Evolutionary conservation across 2,113 vertebrate species (phyloP), one percentile per base, ranked within the genome.

Genomic region (Etheostoma cragini): DNA sequence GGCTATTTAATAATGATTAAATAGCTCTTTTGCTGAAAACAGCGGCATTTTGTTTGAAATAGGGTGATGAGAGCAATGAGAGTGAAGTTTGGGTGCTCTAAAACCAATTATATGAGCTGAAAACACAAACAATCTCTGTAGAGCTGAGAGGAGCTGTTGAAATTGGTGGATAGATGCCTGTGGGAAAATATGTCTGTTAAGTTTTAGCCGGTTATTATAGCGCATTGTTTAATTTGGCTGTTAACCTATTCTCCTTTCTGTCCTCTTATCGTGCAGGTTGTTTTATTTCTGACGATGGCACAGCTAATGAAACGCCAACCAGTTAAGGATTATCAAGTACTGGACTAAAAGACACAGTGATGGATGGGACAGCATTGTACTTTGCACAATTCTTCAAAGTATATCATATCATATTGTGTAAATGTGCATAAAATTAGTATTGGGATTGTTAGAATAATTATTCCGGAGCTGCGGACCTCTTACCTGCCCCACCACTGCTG

Each of bases 261-360:
- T 66, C 1, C 62, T 67, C 10, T 65, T 57, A 7, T 49, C 38
- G 17, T 73, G 19, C 72, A 94, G 92, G 33, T 90, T 56, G 21
- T 80, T 38, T 75, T 85, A 61, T 56, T 90, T 47, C 6, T 90
- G 57, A 79, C 14, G 6, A 52, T 86, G 77, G 77, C 26, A 64
- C 88, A 84, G 69, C 86, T 94, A 85, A 92, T 93, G 94, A 86
- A 3, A n/a, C 33, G 81, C 19, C 70, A 56, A 19, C n/a, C 57
- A 16, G 46, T 46, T 2, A 45, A 13, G 6, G 67, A 76, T 15
- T 93, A 93, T 85, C 76, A 42, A 35, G 16, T 76, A 26, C 45
- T 94, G 69, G 65, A 62, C 7, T 89, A 71, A 86, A 54, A 76
- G 14, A 56, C 60, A 14, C 26, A 19, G 6, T 26, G 30, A 64